These are phyloP conservation scores for Bombus waltoni DNA, from an alignment of 1,140 invertebrate species.

Conservation along the genomic window DNA sequence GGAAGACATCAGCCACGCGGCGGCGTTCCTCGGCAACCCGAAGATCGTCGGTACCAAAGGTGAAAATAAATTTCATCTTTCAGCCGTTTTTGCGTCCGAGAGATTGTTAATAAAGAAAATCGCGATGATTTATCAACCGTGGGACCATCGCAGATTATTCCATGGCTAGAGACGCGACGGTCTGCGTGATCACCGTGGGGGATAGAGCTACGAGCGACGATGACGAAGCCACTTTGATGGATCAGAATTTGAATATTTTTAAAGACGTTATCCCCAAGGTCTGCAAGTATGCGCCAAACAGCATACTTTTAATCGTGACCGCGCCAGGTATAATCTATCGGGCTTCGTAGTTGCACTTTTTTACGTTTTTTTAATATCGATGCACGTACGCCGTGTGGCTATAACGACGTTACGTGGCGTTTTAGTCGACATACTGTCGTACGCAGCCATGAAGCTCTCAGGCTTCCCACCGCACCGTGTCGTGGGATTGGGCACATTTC, in stretches of 20 bases:
- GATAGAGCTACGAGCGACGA: slow-evolving; percentile 82
- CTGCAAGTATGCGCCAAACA: slow-evolving; percentile 84
- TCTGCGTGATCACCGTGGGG: slow-evolving; percentile 86
- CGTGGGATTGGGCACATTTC: slow-evolving; percentile 85
- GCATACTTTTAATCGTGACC: slow-evolving; percentile 84
- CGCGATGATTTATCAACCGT: not conserved
- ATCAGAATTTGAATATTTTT: slow-evolving; percentile 84
- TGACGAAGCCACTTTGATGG: slow-evolving; percentile 81
- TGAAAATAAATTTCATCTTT: slow-evolving; percentile 42
- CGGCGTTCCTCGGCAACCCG: slow-evolving; percentile 81
- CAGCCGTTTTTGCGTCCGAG: not conserved
- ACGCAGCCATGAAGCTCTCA: slow-evolving; percentile 86
- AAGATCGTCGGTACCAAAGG: slow-evolving; percentile 76
- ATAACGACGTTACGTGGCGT: not conserved
- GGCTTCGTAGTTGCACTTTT: not conserved
- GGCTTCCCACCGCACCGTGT: slow-evolving; percentile 85
- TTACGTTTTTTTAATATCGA: not conserved
- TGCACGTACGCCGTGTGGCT: no score
- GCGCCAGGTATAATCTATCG: slow-evolving; percentile 81
- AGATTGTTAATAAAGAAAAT: not conserved
- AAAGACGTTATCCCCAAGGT: slow-evolving; percentile 83
- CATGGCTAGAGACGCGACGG: slow-evolving; percentile 83
- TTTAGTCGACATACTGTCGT: slow-evolving; percentile 86
- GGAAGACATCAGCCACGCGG: slow-evolving; percentile 85
- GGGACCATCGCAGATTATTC: slow-evolving; percentile 80